These are phyloP conservation scores for Anoplolepis gracilipes DNA, from an alignment of 1,140 invertebrate species.

Conservation along the genomic window DNA sequence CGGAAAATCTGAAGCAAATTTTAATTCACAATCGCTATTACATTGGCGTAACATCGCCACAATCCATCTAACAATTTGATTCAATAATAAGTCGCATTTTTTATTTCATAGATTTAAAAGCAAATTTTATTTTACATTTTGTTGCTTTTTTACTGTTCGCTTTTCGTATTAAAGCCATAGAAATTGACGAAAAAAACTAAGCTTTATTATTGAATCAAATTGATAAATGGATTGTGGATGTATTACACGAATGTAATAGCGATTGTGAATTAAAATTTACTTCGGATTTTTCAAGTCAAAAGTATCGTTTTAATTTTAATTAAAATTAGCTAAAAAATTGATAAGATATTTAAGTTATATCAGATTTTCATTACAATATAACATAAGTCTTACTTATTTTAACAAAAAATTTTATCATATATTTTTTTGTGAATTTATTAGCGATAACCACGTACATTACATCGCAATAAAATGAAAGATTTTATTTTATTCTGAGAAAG, in stretches of 20 bases:
- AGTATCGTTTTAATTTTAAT: conserved; percentile 45
- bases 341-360: background rate
- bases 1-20: background rate
- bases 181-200: background rate
- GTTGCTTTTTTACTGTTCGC: background rate
- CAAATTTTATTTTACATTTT: conserved; percentile 21
- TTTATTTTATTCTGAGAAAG: background rate
- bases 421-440: background rate
- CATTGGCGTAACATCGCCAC: background rate
- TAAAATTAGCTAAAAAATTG: no score
- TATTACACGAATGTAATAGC: background rate
- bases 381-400: background rate
- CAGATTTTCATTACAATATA: background rate
- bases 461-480: background rate
- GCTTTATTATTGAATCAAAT: background rate
- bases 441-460: background rate
- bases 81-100: conserved; percentile 7
- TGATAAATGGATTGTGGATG: background rate
- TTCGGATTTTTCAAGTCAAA: background rate
- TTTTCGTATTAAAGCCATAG: background rate
- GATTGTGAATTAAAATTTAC: conserved; percentile 6
- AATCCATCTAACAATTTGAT: background rate
- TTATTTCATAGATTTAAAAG: conserved; percentile 16
- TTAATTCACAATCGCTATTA: conserved; percentile 23
- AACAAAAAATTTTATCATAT: background rate